Conservation (phyloP, 2,797 vertebrate genomes). For the Lemur catta region DNA sequence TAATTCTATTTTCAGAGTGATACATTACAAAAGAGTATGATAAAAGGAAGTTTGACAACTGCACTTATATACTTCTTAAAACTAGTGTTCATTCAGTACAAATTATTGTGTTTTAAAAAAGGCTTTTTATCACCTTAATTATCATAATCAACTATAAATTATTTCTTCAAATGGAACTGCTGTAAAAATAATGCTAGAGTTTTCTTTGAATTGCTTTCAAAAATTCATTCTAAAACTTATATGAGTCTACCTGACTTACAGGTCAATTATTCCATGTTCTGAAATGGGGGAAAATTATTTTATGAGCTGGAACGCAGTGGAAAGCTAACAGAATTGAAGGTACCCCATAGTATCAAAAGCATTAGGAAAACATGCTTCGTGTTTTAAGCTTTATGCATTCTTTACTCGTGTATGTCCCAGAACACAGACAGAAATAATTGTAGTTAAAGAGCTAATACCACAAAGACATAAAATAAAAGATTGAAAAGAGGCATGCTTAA, state of each 20-base stretch:
- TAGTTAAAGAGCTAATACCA: constrained; percentile 12
- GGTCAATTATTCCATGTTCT: not conserved
- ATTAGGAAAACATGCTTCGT: not conserved
- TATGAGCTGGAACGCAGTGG: not conserved
- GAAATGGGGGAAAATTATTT: not conserved
- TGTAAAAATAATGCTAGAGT: not conserved
- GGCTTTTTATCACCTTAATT: not conserved
- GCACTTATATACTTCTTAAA: not conserved
- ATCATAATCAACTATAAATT: not conserved
- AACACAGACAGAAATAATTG: not conserved
- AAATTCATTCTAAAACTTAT: not conserved
- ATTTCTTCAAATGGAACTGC: not conserved
- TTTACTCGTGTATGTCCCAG: not conserved
- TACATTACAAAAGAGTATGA: not conserved
- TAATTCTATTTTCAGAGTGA: not conserved
- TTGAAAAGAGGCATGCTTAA: not conserved
- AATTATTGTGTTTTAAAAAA: not conserved
- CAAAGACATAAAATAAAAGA: not conserved
- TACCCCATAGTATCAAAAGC: not conserved
- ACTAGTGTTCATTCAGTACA: not conserved
- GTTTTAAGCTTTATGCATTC: not conserved
- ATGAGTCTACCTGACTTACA: not conserved
- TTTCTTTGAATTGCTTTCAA: constrained; percentile 6
- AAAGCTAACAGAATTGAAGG: not conserved
- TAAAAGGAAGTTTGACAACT: not conserved